Evolutionary conservation across 2,888 invertebrate genomes (phyloP), one percentile per base, ranked within the genome.

Genomic region (Cephonodes hylas): DNA sequence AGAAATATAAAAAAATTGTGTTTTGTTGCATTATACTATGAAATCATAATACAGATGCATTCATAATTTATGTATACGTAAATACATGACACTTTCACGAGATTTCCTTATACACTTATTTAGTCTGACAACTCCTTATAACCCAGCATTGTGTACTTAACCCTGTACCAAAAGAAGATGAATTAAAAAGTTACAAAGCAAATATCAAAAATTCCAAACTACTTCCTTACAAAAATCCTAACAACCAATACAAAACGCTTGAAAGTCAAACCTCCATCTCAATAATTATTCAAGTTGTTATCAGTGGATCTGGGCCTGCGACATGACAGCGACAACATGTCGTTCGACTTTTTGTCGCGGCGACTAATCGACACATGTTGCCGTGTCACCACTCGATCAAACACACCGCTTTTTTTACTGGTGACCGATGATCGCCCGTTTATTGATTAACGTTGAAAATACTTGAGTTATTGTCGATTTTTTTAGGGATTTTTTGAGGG

Each of bases 261-360:
- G n/a, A 38, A n/a, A 38, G 8, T 18, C 44, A 53, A 53, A 18
- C 10, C 18, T 53, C 10, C 18, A 18, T 31, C 80, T 78, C 75
- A 83, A 85, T 84, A 86, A 86, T 88, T 85, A 86, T 83, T 86
- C 83, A 84, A 79, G 70, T 69, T n/a, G 67, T 83, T 89, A 88
- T 88, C 89, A 15, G 15, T 27, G 4, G 18, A 53, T 53, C 53
- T 53, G 38, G 10, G 53, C 53, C 77, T 69, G 70, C 77, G 73
- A 86, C 85, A 86, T 81, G 88, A 88, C 89, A 83, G 73, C 79
- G 85, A 89, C 89, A 86, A 73, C 78, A 73, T 82, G 81, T 83
- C 66, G 71, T 81, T 82, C 80, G 76, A 77, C 75, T 84, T 87
- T 87, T 86, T 86, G 84, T 86, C 79, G 77, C 70, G 63, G 63